Evolutionary conservation across 2,113 vertebrate genomes (phyloP).

Genomic region (Plotosus lineatus): DNA sequence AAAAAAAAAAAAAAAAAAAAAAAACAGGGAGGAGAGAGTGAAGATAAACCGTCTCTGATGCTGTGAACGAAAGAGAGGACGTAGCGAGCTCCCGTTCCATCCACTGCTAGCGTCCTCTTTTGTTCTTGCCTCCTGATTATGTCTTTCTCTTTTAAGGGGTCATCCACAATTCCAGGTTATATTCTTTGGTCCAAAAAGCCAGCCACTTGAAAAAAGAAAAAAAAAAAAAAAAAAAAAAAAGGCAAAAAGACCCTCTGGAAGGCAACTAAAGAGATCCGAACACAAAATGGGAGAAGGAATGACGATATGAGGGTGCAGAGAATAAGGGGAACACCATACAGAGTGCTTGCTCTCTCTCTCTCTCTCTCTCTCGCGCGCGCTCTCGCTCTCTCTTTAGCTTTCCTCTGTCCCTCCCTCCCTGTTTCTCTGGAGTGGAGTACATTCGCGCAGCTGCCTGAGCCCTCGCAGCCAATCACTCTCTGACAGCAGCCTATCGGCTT

Average conservation of each 20-base stretch:
- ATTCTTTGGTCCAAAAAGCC: slow-evolving; percentile 11
- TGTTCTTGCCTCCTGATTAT: slow-evolving; percentile 23
- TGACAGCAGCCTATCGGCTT: slow-evolving; percentile 50
- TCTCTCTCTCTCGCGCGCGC: slow-evolving; percentile 8
- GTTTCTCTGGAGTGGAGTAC: slow-evolving; percentile 43
- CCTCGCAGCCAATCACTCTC: slow-evolving; percentile 47
- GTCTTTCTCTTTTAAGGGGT: background rate
- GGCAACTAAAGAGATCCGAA: slow-evolving; percentile 41
- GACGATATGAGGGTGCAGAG: background rate
- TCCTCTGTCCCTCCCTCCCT: slow-evolving; percentile 24
- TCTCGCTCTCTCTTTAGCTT: too few relatives aligned
- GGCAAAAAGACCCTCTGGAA: slow-evolving; percentile 46
- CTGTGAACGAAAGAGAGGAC: background rate
- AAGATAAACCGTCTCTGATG: background rate
- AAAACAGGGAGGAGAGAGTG: background rate
- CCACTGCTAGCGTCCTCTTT: slow-evolving; percentile 17
- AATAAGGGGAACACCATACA: slow-evolving; percentile 19
- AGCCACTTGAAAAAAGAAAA: slow-evolving; percentile 44
- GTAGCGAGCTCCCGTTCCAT: background rate
- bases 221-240: too few relatives aligned
- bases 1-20: background rate
- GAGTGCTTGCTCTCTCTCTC: slow-evolving; percentile 20
- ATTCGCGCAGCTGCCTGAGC: slow-evolving; percentile 49
- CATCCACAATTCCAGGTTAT: slow-evolving; percentile 24
- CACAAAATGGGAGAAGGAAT: slow-evolving; percentile 18